These are phyloP conservation scores for Cybosia mesomella DNA, from an alignment of 2,888 invertebrate species.

Conservation along the genomic window DNA sequence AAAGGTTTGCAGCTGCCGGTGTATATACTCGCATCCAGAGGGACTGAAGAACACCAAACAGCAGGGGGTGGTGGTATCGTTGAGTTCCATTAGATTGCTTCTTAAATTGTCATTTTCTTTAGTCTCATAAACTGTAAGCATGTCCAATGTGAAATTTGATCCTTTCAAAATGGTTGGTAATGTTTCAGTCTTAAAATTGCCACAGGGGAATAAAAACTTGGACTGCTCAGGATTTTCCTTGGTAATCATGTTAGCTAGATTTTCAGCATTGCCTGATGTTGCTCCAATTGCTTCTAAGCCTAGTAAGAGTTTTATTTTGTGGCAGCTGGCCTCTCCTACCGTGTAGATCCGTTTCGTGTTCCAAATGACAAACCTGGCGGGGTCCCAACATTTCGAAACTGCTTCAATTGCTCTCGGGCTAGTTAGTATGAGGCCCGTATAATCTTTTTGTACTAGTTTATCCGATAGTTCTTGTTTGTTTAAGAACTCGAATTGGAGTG, in stretches of 20 bases:
- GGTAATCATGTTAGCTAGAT: constrained; percentile 67
- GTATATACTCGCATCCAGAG: constrained; percentile 79
- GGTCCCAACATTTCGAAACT: constrained; percentile 74
- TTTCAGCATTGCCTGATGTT: constrained; percentile 72
- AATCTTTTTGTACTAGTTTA: constrained; percentile 60
- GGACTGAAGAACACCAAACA: constrained; percentile 83
- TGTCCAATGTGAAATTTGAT: constrained; percentile 64
- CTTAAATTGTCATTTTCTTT: constrained; percentile 74
- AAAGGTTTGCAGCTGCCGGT: constrained; percentile 78
- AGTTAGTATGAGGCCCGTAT: constrained; percentile 73
- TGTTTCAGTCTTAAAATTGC: constrained; percentile 73
- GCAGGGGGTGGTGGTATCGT: constrained; percentile 56
- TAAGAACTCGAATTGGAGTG: constrained; percentile 70
- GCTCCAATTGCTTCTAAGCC: constrained; percentile 73
- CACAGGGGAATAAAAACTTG: constrained; percentile 78
- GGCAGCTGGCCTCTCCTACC: constrained; percentile 70
- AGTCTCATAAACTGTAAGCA: constrained; percentile 78
- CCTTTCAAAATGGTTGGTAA: constrained; percentile 63
- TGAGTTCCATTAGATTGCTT: constrained; percentile 65
- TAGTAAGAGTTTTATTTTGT: constrained; percentile 65
- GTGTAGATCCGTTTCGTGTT: constrained; percentile 70
- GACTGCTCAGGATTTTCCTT: constrained; percentile 63
- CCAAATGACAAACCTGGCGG: constrained; percentile 73
- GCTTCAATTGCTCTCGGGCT: constrained; percentile 78
- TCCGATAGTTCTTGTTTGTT: constrained; percentile 60